Evolutionary conservation across 1,140 invertebrate genomes (phyloP).

Genomic region (Pteromalus puparum): DNA sequence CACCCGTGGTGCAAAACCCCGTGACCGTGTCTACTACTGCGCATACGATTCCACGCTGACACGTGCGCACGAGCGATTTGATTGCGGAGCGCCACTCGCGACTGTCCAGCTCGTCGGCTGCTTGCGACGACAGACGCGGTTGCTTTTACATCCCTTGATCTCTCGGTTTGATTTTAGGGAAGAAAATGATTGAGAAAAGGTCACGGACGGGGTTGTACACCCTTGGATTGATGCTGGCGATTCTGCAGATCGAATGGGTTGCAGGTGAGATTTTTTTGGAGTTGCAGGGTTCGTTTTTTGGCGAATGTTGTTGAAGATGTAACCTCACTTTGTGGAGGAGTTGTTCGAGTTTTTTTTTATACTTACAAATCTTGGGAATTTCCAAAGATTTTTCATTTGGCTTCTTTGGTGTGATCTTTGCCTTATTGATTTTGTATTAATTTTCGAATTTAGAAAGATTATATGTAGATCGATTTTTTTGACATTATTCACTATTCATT

Average conservation of each 20-base stretch:
- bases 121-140: background rate
- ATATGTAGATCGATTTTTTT: too few relatives aligned
- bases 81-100: background rate
- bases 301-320: background rate
- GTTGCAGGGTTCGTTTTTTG: background rate
- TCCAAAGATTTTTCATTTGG: too few relatives aligned
- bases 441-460: too few relatives aligned
- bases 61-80: constrained; percentile 47
- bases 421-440: too few relatives aligned
- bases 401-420: too few relatives aligned
- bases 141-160: background rate
- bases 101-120: background rate
- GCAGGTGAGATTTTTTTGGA: constrained; percentile 6
- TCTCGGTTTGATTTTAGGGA: background rate
- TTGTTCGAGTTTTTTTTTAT: background rate
- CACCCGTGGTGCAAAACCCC: background rate
- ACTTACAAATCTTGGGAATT: background rate
- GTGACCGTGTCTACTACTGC: background rate
- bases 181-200: background rate
- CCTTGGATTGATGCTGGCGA: background rate
- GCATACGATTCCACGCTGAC: constrained; percentile 12
- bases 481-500: too few relatives aligned
- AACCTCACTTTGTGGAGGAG: background rate
- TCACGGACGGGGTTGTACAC: background rate
- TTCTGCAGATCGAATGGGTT: constrained; percentile 8